Percentiles rank a stretch among this genome's conserved stretches.
Evolutionary conservation across 1,140 invertebrate species (phyloP).

Genomic region (Akabosia matsudoensis): DNA sequence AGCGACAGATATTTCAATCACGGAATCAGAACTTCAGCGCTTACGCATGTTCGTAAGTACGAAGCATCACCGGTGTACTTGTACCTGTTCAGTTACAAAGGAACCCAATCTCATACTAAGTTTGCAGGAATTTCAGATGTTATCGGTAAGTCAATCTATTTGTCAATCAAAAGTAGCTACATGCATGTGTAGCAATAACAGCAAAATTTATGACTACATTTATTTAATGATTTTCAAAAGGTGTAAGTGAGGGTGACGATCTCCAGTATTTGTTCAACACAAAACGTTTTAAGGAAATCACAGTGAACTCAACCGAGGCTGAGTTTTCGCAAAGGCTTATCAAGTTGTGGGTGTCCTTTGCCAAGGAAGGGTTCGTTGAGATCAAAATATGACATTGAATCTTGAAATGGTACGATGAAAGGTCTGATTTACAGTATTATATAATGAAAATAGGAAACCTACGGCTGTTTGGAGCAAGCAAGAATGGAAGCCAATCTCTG

Average conservation of each 20-base stretch:
- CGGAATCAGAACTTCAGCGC: constrained; percentile 31
- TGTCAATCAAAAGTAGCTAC: no score
- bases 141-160: background rate
- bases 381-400: background rate
- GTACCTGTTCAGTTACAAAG: constrained; percentile 33
- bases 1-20: constrained; percentile 40
- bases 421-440: no score
- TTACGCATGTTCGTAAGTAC: constrained; percentile 36
- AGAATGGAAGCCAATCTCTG: constrained; percentile 27
- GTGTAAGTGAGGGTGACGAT: constrained; percentile 44
- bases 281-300: constrained; percentile 23
- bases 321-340: constrained; percentile 41
- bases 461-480: constrained; percentile 5
- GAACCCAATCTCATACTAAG: constrained; percentile 22
- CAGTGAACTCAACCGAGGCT: background rate
- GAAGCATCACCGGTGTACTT: constrained; percentile 40
- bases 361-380: constrained; percentile 40
- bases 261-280: constrained; percentile 43
- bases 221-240: constrained; percentile 21
- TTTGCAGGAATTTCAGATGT: constrained; percentile 25
- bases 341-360: constrained; percentile 43
- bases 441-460: constrained; percentile 2
- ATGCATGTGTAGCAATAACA: no score
- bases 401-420: no score
- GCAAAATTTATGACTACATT: no score